phyloP scores from a whole-genome alignment of 2,888 invertebrate genomes.

The Sarcophaga rosellei region DNA sequence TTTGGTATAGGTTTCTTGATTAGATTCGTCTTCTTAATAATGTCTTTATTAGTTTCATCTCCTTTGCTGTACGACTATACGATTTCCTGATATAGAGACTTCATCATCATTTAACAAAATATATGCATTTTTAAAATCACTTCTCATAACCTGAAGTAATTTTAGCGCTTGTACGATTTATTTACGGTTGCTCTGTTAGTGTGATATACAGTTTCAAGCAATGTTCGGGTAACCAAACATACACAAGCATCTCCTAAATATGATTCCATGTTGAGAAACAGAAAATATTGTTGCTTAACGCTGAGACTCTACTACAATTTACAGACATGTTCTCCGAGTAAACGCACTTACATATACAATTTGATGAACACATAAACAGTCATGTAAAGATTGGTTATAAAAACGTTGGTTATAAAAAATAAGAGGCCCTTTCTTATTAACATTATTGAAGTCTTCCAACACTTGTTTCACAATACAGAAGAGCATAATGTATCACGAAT shows the following conservation, averaged over 20 bases:
- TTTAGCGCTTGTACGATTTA: background rate
- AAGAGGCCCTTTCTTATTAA: background rate
- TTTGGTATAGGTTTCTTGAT: too few species aligned
- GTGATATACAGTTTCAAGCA: background rate
- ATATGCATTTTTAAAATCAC: too few species aligned
- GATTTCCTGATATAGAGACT: too few species aligned
- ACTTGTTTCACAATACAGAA: too few species aligned
- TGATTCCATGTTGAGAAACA: slow-evolving; percentile 20
- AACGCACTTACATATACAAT: background rate
- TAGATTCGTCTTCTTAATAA: too few species aligned
- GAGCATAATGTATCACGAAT: too few species aligned
- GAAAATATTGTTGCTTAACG: background rate
- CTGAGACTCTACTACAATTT: background rate
- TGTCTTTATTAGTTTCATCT: too few species aligned
- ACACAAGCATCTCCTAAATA: slow-evolving; percentile 24
- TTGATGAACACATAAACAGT: background rate
- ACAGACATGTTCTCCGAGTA: background rate
- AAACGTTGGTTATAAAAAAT: background rate
- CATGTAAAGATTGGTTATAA: background rate
- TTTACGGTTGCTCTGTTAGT: background rate
- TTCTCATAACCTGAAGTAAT: too few species aligned
- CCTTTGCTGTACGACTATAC: too few species aligned
- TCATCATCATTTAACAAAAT: too few species aligned
- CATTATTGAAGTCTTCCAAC: background rate
- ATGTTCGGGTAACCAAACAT: background rate